Base-by-base conservation (phyloP, 53 echinoderm and acorn worm genomes). In the Pentamera pediparva region DNA sequence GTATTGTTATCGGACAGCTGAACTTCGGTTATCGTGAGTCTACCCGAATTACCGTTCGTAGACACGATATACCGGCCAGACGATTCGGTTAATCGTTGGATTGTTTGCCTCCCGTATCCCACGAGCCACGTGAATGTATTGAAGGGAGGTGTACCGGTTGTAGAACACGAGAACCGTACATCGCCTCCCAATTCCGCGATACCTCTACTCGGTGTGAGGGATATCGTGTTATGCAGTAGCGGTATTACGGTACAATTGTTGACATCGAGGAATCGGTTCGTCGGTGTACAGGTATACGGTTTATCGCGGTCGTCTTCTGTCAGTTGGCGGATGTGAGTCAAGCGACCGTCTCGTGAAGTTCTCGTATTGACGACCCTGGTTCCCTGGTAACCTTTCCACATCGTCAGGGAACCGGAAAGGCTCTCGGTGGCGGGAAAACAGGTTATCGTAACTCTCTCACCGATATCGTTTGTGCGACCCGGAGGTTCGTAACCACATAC, bases 271-370 rank as follows among this genome's bases (percentile, higher is more conserved):
- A 28, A 57, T 9, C 58, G 28, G 12, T 11, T 32, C 7, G 61
- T 61, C 48, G 67, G 27, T 47, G 67, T 67, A 4, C 67, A 67
- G 26, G 45, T 67, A 45, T 67, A 67, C 18, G 67, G 67, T 67
- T 29, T 67, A 18, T 67, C 45, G 30, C 24, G 6, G 29, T 67
- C 67, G 24, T 2, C 28, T 28, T 67, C 67, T 67, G 41, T 25
- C 45, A 67, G 17, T 13, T 10, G 24, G 20, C 40, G 31, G 1
- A 11, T 38, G 27, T 67, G 31, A 43, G 43, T 40, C 39, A 67
- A 27, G 4, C 30, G 7, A 7, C 47, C 67, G 30, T 39, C 29
- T 20, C 24, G 11, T 25, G 9, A 30, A 18, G 15, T 2, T 27
- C 47, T 24, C 3, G 30, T 18, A 37, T 17, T 41, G 22, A 45